Base-by-base conservation (phyloP, 2,888 invertebrate genomes). In the Leuctra nigra region DNA sequence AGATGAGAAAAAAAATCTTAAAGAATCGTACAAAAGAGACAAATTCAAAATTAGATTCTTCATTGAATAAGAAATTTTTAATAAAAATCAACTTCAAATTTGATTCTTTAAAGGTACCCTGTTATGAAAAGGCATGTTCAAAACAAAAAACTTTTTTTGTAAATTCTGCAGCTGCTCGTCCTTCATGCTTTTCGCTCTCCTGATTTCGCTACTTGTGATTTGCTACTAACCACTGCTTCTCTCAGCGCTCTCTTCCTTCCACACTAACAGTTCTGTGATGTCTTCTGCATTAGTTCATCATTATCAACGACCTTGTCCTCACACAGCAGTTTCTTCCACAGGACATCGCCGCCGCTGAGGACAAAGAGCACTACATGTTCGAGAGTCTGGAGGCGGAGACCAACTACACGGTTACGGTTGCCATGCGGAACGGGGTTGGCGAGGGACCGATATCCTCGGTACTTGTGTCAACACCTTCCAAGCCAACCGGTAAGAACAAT, bases 361-460 rank as follows among this genome's bases (percentile, higher is more conserved):
- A 84, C 64, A 80, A 77, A 2, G 72, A 80, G 57, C 85, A 84
- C 71, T 87, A 87, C 71, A 85, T 88, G 79, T 85, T 88, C 65
- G 84, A 83, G 74, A 84, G 87, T 68, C 73, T 92, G 61, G 73
- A 78, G 53, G 81, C 90, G 0, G 78, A 80, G 22, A 79, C 81
- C 20, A 85, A 84, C 66, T 93, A 91, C 68, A 82, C 82, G 4
- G 78, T 92, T n/a, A 82, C 84, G 13, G 79, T 92, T 20, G 80
- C 84, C 2, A 90, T 91, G 84, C 77, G 86, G 62, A 92, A 92
- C 68, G 80, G 80, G 1, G 81, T 83, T 25, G 92, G 92, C 2
- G 83, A 86, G 65, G 91, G 93, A 2, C 91, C 91, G 0, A 72
- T 80, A 4, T 82, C 84, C 1, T 74, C 74, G 54, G 78, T 79